phyloP scores from a whole-genome alignment of 1,140 invertebrate genomes.

The Leptinotarsa texana region DNA sequence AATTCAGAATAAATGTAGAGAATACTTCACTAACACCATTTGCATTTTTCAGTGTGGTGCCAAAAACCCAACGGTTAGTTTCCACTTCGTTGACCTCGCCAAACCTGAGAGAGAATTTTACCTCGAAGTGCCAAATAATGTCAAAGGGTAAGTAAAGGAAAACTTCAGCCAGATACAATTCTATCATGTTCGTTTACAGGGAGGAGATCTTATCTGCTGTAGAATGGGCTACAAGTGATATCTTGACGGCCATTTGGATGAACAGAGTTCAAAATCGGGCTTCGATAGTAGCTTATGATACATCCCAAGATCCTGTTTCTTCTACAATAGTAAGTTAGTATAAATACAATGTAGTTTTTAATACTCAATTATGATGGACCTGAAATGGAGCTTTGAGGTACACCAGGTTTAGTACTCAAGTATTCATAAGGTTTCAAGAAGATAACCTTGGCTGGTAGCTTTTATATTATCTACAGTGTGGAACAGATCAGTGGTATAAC shows the following conservation, averaged over 20 bases:
- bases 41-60: conserved; percentile 67
- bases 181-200: conserved; percentile 43
- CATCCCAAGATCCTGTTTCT: conserved; percentile 10
- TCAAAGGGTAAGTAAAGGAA: conserved; percentile 34
- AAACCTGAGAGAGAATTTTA: conserved; percentile 38
- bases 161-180: neutral
- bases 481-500: no score
- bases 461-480: no score
- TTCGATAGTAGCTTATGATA: conserved; percentile 45
- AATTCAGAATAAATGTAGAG: no score
- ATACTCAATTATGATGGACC: no score
- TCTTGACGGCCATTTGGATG: conserved; percentile 79
- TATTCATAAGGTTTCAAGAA: no score
- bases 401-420: no score
- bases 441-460: no score
- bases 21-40: no score
- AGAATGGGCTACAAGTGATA: conserved; percentile 73
- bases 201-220: conserved; percentile 75
- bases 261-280: conserved; percentile 80
- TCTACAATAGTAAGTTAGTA: conserved; percentile 33
- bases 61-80: conserved; percentile 73
- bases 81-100: conserved; percentile 69
- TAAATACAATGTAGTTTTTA: no score
- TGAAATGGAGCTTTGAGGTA: no score
- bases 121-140: conserved; percentile 33